Percentiles rank a stretch among this genome's conserved stretches.
Conservation (phyloP, 2,113 vertebrate genomes). For the Ceuthmochares aereus region DNA sequence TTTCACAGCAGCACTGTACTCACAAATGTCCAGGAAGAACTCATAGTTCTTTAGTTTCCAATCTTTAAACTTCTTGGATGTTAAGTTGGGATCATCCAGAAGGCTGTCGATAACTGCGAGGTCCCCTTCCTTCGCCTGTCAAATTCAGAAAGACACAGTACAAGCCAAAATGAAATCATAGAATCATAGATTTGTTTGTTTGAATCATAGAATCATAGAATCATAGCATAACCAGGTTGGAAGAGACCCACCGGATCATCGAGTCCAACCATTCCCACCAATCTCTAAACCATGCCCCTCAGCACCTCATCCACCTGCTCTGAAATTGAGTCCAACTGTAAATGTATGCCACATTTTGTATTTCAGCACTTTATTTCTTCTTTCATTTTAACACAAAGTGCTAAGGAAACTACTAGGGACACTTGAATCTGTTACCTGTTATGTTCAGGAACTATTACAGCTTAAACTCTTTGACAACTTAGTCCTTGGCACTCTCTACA, state of each 20-base stretch:
- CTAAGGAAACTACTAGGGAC: background rate
- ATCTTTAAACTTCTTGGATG: constrained; percentile 88
- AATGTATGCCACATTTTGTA: background rate
- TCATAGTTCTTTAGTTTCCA: constrained; percentile 92
- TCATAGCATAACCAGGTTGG: too few species aligned
- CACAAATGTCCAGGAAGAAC: constrained; percentile 91
- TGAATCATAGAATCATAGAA: too few species aligned
- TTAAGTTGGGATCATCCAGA: constrained; percentile 86
- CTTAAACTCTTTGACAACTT: background rate
- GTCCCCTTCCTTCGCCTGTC: constrained; percentile 88
- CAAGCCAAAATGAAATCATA: background rate
- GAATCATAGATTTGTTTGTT: too few species aligned
- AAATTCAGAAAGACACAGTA: constrained; percentile 43
- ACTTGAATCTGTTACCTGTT: background rate
- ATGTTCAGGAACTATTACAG: background rate
- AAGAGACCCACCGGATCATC: too few species aligned
- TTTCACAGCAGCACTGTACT: constrained; percentile 80
- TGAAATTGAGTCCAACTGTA: too few species aligned
- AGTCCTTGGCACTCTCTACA: background rate
- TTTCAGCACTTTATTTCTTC: background rate
- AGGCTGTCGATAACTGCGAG: constrained; percentile 83
- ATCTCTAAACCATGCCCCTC: too few species aligned
- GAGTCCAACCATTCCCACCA: too few species aligned
- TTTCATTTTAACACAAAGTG: background rate
- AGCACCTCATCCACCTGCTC: too few species aligned